Base-by-base conservation (phyloP, 1,140 invertebrate species). In the Sycophaga agraensis region DNA sequence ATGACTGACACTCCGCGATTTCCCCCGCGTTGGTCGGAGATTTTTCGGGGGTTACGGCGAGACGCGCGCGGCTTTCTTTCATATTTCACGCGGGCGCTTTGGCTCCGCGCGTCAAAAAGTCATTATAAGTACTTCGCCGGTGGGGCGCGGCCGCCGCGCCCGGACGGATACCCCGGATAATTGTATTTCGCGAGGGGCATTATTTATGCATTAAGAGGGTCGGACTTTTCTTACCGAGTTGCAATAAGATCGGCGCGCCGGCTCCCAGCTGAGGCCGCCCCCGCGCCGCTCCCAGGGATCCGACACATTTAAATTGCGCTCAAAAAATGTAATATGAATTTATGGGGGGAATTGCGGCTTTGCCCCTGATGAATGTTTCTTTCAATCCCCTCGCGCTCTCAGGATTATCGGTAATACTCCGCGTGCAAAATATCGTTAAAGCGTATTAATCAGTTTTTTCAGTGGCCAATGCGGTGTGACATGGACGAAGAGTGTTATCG, bases 41-140 rank as follows among this genome's bases (percentile, higher is more conserved):
- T n/a, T 21, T 16, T 17, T 34, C 17, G 28, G 26, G 5, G n/a
- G n/a, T n/a, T n/a, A 9, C 1, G 2, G 14, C 5, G 8, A 46
- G 21, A 2, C 19, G 9, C 0, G 2, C n/a, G 26, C n/a, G 9
- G 22, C 22, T 51, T 60, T 54, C 28, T 61, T 61, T 46, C 42
- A 39, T 54, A 46, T 54, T 54, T 54, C 34, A 43, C 42, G 11
- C 16, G 8, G n/a, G n/a, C n/a, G n/a, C 12, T 45, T 45, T 24
- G 2, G 2, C n/a, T 21, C 24, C 16, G n/a, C 12, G 21, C 19
- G 48, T 59, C 53, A 65, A 55, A 70, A 68, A 65, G 64, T 66
- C 63, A 66, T 66, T 65, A 63, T n/a, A 57, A 66, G 59, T 65
- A 48, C 65, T 66, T 64, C n/a, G n/a, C n/a, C n/a, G n/a, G n/a